Conservation (phyloP, 2,888 invertebrate species). For the Apodemia duryi region DNA sequence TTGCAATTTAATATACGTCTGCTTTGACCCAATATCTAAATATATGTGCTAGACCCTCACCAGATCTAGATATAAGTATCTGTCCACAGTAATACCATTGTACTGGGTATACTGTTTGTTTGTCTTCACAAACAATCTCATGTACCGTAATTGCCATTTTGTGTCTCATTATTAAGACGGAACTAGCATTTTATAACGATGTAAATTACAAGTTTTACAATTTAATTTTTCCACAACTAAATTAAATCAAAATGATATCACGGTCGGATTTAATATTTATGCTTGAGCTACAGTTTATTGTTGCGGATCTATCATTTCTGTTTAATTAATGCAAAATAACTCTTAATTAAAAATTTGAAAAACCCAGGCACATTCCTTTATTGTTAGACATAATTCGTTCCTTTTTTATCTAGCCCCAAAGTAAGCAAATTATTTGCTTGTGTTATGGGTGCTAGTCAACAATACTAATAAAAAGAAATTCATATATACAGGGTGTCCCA, state of each 20-base stretch:
- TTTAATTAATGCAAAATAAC: not conserved
- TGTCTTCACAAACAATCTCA: not conserved
- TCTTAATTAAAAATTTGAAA: too few species aligned
- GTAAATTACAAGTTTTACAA: constrained; percentile 8
- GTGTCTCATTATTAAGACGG: constrained; percentile 11
- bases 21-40: too few species aligned
- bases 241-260: constrained; percentile 12
- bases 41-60: too few species aligned
- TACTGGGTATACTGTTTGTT: not conserved
- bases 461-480: too few species aligned
- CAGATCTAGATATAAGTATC: too few species aligned
- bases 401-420: too few species aligned
- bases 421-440: too few species aligned
- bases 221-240: constrained; percentile 13
- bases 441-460: too few species aligned
- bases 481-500: too few species aligned
- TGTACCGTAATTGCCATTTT: not conserved
- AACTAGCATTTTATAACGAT: constrained; percentile 15
- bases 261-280: constrained; percentile 4
- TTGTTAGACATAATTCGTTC: too few species aligned
- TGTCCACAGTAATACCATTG: not conserved
- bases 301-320: not conserved
- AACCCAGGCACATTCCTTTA: too few species aligned
- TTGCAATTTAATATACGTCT: too few species aligned
- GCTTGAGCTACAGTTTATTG: not conserved